Conservation (phyloP, 2,888 invertebrate genomes). For the Perizoma flavofasciatum region DNA sequence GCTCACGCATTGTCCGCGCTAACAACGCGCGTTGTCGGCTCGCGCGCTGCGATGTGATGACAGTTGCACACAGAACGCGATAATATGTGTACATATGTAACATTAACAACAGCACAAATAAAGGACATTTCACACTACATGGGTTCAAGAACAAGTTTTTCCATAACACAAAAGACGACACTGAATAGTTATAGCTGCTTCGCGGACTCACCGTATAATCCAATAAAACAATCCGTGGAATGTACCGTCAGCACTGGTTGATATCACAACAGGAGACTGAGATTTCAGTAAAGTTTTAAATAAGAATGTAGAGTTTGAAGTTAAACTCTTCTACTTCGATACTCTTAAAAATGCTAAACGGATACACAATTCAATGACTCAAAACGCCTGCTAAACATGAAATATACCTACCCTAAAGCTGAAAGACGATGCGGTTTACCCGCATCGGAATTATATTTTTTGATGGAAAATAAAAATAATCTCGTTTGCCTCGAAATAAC, state of each 20-base stretch:
- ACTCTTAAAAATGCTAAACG: too few relatives aligned
- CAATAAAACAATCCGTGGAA: conserved; percentile 83
- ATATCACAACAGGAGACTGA: conserved; percentile 23
- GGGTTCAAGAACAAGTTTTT: conserved; percentile 84
- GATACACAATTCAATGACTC: too few relatives aligned
- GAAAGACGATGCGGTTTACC: too few relatives aligned
- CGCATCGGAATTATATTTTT: too few relatives aligned
- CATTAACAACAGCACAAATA: conserved; percentile 82
- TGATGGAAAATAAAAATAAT: too few relatives aligned
- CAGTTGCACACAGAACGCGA: conserved; percentile 71
- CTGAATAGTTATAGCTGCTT: conserved; percentile 84
- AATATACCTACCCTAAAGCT: too few relatives aligned
- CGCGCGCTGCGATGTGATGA: conserved; percentile 56
- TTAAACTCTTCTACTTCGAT: too few relatives aligned
- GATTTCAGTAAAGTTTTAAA: conserved; percentile 8
- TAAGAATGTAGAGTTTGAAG: not conserved
- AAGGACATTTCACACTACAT: conserved; percentile 84
- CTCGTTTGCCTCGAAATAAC: too few relatives aligned
- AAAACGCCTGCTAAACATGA: too few relatives aligned
- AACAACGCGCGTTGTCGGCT: conserved; percentile 62
- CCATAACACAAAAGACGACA: conserved; percentile 84
- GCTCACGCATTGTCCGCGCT: conserved; percentile 64
- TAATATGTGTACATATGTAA: conserved; percentile 85
- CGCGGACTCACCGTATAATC: conserved; percentile 82
- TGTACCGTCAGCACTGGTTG: conserved; percentile 69